Evolutionary conservation across 2,113 vertebrate species (phyloP).

Genomic region (Tauraco erythrolophus): DNA sequence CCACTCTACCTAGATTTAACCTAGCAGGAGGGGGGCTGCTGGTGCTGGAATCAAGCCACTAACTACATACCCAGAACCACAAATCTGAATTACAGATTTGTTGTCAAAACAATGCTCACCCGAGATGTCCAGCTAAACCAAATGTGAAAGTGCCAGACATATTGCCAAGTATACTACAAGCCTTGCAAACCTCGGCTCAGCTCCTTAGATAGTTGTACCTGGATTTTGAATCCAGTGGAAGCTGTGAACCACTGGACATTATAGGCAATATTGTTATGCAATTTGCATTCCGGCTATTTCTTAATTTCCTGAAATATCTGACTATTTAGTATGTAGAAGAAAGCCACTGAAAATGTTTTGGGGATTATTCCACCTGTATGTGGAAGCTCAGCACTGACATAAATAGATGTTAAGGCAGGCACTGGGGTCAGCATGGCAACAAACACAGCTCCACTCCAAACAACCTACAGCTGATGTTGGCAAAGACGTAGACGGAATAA

Average conservation of each 20-base stretch:
- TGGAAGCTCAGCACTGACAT: neutral
- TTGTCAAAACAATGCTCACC: neutral
- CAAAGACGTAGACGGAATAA: neutral
- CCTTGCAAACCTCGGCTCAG: neutral
- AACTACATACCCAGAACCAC: neutral
- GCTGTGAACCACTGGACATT: neutral
- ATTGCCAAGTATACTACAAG: accelerated
- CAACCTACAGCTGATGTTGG: neutral
- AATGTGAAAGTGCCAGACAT: neutral
- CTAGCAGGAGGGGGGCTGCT: neutral
- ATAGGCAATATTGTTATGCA: neutral
- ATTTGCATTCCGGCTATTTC: neutral
- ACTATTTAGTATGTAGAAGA: neutral
- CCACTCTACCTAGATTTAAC: neutral
- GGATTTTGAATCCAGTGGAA: neutral
- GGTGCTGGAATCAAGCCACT: neutral
- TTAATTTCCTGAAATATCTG: neutral
- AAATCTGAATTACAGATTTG: neutral
- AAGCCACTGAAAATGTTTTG: neutral
- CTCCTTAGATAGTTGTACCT: neutral
- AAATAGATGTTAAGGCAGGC: neutral
- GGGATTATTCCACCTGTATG: neutral
- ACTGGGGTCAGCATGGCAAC: neutral
- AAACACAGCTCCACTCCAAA: neutral
- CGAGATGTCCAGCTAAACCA: neutral